Base-by-base conservation (phyloP, 2,888 invertebrate species). In the Steinernema hermaphroditum region DNA sequence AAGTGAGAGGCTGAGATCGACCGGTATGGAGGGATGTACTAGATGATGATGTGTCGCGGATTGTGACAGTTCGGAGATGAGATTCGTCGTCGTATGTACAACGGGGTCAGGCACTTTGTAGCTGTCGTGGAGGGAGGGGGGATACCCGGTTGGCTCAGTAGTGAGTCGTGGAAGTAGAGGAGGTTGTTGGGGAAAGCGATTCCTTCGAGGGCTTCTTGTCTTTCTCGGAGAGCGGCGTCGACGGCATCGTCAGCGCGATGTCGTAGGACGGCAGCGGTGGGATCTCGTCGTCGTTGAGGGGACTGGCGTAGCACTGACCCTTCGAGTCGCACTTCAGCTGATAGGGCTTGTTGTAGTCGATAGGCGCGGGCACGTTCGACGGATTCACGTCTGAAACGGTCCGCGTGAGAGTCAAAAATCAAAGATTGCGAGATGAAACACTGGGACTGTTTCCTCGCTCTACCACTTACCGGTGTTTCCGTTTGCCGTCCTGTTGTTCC, bases 211-310 rank as follows among this genome's bases (percentile, higher is more conserved):
- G 32, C 62, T 62, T 62, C 62, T 62, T 62, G 62, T 62, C 62
- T 62, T 62, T 62, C 32, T 62, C 62, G 62, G 62, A 62, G 9
- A 62, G 62, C 6, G 62, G 62, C 62, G 62, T 69, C 41, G 69
- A 41, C 43, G 74, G 74, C 71, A 73, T 44, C 9, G 57, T 69
- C 62, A 76, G 34, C 16, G 77, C 77, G 19, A 69, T 71, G 37
- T 75, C 73, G 43, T 77, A 77, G 24, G 69, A 43, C 4, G 77
- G 77, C 62, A 77, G 70, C 19, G 78, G 75, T n/a, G 77, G 77
- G 44, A 77, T 76, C 68, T 79, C 76, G 29, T 71, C 71, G 37
- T 50, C 44, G 19, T 49, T 68, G 24, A 75, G 41, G 8, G 77
- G 78, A 32, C 73, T 73, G 12, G 77, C 77, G 57, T 77, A 77